Evolutionary conservation across 2,888 invertebrate species (phyloP), one percentile per base, ranked within the genome.

Genomic region (Timandra comae): DNA sequence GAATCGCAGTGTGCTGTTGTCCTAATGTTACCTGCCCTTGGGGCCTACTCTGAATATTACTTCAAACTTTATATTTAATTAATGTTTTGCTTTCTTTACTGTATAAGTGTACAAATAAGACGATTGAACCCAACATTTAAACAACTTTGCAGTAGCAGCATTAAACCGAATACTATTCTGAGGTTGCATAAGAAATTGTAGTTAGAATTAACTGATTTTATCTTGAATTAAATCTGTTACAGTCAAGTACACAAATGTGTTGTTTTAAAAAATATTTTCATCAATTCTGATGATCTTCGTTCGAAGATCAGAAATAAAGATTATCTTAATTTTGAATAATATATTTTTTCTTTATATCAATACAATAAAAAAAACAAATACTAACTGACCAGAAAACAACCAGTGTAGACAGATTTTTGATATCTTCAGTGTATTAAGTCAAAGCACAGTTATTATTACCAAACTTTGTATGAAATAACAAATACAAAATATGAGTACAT

Each of bases 21-120:
- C 62, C 59, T 69, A 71, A 72, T 70, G 67, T 61, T 75, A 68
- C 70, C 68, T 71, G 72, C 66, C 79, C 70, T 64, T 41, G 35
- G 67, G 75, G 74, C 57, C 40, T 43, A 52, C 48, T 23, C 27
- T 38, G 30, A 21, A 10, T 31, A 35, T 29, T 42, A 38, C 11
- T n/a, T n/a, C 24, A 9, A 24, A 24, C 7, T 24, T 24, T 10
- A 24, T 10, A 24, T 24, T 24, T 24, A 24, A 24, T 24, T 11
- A 24, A 7, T 24, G 7, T 24, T 24, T 24, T 9, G 24, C 11
- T 11, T 9, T 24, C 24, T 24, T 24, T 24, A 24, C 13, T 12
- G 21, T 12, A 12, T 30, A 22, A 22, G 8, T 22, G 22, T 22
- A 22, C 22, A 22, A 22, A 22, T 22, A 22, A 9, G 8, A 22